Conservation (phyloP, 2,113 vertebrate species). For the Platysteira castanea region DNA sequence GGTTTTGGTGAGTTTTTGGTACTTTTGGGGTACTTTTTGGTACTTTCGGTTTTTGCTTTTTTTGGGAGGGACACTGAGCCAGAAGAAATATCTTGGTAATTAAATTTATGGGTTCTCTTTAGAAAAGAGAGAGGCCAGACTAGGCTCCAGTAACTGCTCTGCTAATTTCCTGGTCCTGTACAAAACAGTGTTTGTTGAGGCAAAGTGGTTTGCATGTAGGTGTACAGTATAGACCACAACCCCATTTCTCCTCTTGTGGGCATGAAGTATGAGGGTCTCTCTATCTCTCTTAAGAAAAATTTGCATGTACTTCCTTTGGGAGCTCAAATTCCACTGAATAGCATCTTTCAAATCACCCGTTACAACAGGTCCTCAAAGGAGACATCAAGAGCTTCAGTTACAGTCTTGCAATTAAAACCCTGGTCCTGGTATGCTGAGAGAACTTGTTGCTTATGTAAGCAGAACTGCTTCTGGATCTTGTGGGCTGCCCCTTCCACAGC, state of each 20-base stretch:
- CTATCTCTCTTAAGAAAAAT: neutral
- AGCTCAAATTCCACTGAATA: neutral
- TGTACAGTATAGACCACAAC: neutral
- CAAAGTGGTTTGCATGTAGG: neutral
- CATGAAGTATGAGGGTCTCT: neutral
- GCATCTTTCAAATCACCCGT: neutral
- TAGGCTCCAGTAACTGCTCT: neutral
- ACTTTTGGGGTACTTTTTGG: neutral
- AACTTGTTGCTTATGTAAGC: neutral
- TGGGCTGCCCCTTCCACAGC: neutral
- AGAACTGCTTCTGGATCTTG: neutral
- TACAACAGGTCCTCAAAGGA: neutral
- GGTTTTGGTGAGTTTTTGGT: neutral
- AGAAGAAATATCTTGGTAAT: neutral
- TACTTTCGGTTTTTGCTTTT: neutral
- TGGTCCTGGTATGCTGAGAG: neutral
- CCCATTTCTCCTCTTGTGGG: neutral
- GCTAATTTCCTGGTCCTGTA: neutral
- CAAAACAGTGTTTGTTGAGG: neutral
- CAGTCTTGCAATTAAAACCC: neutral
- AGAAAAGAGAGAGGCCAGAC: neutral
- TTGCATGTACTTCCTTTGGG: neutral
- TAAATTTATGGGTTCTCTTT: neutral
- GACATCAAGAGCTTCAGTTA: constrained; percentile 20
- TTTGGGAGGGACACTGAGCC: neutral